Conservation (phyloP, 2,888 invertebrate species). For the Polydrusus pterygomalis region DNA sequence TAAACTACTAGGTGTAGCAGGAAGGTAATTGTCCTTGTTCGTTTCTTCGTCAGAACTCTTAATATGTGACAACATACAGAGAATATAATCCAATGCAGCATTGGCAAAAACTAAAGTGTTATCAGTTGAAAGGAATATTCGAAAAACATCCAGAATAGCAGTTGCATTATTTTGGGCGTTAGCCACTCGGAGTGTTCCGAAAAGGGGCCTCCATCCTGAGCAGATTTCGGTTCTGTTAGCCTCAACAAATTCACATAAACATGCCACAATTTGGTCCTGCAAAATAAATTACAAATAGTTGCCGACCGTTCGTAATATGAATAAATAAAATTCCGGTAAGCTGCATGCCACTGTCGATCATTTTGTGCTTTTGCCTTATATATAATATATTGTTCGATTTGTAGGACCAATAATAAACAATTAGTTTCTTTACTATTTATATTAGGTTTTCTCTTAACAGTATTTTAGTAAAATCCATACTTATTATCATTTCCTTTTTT, state of each 20-base stretch:
- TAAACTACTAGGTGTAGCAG: constrained; percentile 61
- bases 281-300: constrained; percentile 14
- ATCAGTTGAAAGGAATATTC: constrained; percentile 93
- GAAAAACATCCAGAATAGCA: constrained; percentile 91
- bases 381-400: too few species aligned
- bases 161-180: constrained; percentile 80
- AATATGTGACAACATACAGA: constrained; percentile 88
- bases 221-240: constrained; percentile 94
- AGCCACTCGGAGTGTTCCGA: constrained; percentile 93
- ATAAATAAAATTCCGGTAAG: too few species aligned
- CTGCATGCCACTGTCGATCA: too few species aligned
- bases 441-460: too few species aligned
- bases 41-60: constrained; percentile 77
- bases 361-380: too few species aligned
- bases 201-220: constrained; percentile 97
- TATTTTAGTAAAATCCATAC: too few species aligned
- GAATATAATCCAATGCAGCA: constrained; percentile 94
- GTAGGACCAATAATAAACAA: too few species aligned
- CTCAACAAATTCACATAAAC: constrained; percentile 96
- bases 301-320: too few species aligned
- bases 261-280: constrained; percentile 90
- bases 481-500: too few species aligned
- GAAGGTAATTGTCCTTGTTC: constrained; percentile 43
- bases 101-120: constrained; percentile 95
- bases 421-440: too few species aligned